Conservation (phyloP, 2,888 invertebrate genomes). For the Drosophila nigritarsus region DNA sequence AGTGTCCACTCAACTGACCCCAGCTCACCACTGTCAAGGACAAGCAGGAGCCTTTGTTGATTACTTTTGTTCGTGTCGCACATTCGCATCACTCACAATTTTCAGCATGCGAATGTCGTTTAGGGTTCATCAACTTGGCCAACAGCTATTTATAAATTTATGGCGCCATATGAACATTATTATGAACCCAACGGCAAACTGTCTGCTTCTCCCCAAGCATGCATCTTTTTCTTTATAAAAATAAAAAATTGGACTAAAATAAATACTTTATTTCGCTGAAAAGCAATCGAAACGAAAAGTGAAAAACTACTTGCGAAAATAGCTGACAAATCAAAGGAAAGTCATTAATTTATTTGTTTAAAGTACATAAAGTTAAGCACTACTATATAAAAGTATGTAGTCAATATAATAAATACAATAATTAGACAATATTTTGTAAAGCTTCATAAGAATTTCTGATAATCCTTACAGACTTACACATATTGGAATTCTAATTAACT, state of each 20-base stretch:
- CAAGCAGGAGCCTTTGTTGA: constrained; percentile 16
- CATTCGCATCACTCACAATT: constrained; percentile 13
- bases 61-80: constrained; percentile 39
- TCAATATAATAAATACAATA: no score
- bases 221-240: no score
- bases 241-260: neutral
- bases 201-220: neutral
- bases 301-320: neutral
- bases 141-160: constrained; percentile 37
- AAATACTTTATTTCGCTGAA: neutral
- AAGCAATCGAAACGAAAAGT: neutral
- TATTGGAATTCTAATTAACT: neutral
- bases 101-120: constrained; percentile 39
- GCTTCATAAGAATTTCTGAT: no score
- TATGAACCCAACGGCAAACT: neutral
- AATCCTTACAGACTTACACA: no score
- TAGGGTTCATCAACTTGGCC: constrained; percentile 39
- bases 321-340: neutral
- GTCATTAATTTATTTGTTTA: neutral
- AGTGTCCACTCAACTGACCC: constrained; percentile 4
- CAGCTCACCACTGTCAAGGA: constrained; percentile 39
- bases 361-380: no score
- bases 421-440: no score
- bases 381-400: no score
- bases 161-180: neutral